Evolutionary conservation across 2,797 vertebrate genomes (phyloP).

Genomic region (Pipistrellus pipistrellus): DNA sequence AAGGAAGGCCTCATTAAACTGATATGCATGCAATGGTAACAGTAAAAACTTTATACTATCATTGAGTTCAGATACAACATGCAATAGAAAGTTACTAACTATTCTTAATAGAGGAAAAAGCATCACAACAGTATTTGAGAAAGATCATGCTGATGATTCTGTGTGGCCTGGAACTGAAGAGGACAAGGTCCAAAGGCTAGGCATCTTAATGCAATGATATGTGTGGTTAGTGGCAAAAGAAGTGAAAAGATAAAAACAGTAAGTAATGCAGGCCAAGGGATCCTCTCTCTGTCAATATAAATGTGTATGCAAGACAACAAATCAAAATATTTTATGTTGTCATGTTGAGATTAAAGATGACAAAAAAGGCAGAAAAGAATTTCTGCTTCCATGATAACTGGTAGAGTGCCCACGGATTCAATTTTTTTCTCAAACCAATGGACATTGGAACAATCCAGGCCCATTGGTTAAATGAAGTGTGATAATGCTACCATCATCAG

Average conservation of each 20-base stretch:
- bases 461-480: not conserved
- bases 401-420: not conserved
- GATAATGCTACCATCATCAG: not conserved
- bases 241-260: not conserved
- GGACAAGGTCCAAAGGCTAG: not conserved
- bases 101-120: constrained; percentile 6
- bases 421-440: constrained; percentile 12
- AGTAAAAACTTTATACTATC: not conserved
- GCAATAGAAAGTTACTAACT: not conserved
- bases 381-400: not conserved
- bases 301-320: not conserved
- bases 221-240: not conserved
- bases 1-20: not conserved
- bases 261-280: not conserved
- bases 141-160: not conserved
- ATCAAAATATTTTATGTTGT: not conserved
- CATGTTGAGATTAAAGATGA: not conserved
- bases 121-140: not conserved
- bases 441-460: not conserved
- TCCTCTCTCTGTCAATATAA: not conserved
- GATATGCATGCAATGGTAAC: not conserved
- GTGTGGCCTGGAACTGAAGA: not conserved
- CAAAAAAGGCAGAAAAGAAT: not conserved
- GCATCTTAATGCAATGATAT: not conserved
- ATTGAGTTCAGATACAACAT: not conserved